Conservation (phyloP, 2,797 vertebrate species). For the Gymnothorax javanicus region DNA sequence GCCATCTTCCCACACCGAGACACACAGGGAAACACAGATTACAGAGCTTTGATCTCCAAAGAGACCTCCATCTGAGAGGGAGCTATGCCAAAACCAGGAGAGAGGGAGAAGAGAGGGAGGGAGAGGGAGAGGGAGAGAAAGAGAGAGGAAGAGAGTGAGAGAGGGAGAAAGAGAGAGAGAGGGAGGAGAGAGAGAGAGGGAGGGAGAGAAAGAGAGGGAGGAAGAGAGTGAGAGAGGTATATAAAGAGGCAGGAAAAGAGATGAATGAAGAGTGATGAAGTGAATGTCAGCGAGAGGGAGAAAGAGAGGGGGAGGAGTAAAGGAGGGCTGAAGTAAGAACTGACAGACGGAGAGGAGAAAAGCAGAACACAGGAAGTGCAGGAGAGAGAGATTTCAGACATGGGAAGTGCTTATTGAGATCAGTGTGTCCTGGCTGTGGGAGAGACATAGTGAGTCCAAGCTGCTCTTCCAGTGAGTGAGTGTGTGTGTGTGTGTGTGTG, state of each 20-base stretch:
- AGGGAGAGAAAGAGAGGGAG: neutral
- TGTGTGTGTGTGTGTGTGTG: neutral
- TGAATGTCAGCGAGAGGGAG: neutral
- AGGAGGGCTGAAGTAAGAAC: neutral
- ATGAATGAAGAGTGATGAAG: too few species aligned
- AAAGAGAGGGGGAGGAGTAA: neutral
- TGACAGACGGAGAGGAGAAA: constrained; percentile 23
- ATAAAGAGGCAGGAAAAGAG: constrained; percentile 2
- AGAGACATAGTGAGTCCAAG: constrained; percentile 26
- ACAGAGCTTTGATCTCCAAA: constrained; percentile 53
- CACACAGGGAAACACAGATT: constrained; percentile 48
- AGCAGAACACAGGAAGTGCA: constrained; percentile 5
- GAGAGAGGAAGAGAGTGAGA: neutral
- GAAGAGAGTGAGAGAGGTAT: neutral
- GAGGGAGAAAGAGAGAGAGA: constrained; percentile 31
- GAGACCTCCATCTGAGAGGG: constrained; percentile 33
- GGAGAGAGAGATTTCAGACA: constrained; percentile 40
- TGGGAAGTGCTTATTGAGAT: constrained; percentile 45
- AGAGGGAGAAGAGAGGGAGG: constrained; percentile 32
- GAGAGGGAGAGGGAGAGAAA: constrained; percentile 28
- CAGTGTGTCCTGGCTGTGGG: constrained; percentile 27
- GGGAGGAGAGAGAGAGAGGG: constrained; percentile 13
- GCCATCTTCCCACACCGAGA: neutral
- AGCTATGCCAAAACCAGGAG: constrained; percentile 24
- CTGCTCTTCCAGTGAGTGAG: neutral